Percentiles rank a stretch among this genome's conserved stretches.
These are phyloP conservation scores for Ctenicera cuprea DNA, from an alignment of 2,888 invertebrate species.

Conservation along the genomic window DNA sequence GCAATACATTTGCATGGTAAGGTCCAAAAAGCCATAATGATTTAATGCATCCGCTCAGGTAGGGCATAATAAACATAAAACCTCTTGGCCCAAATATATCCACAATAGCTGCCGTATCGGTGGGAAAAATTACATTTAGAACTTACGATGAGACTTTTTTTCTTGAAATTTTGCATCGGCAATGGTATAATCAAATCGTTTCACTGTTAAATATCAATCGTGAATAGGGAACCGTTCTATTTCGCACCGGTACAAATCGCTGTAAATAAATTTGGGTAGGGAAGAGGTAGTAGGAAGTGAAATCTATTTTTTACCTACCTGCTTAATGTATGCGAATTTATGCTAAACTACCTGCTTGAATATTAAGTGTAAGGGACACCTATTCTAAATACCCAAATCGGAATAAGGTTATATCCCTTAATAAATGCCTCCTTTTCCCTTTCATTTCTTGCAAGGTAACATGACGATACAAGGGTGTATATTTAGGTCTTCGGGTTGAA, in stretches of 20 bases:
- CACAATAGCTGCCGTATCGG: constrained; percentile 53
- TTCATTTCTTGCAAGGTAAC: constrained; percentile 53
- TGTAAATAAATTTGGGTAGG: constrained; percentile 59
- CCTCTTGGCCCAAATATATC: constrained; percentile 56
- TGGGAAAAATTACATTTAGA: constrained; percentile 56
- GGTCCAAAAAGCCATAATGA: constrained; percentile 68
- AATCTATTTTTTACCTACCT: constrained; percentile 71
- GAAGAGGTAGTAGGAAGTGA: constrained; percentile 64
- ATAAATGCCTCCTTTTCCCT: constrained; percentile 56
- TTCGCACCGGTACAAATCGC: constrained; percentile 24
- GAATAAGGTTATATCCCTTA: constrained; percentile 47
- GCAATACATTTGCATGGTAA: constrained; percentile 70
- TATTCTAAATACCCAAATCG: constrained; percentile 69
- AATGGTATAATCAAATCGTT: constrained; percentile 59
- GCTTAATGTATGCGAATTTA: constrained; percentile 73
- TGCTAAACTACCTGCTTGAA: constrained; percentile 73
- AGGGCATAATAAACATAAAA: constrained; percentile 56
- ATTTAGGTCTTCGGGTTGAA: constrained; percentile 48
- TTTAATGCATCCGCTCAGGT: constrained; percentile 69
- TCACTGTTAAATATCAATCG: constrained; percentile 56
- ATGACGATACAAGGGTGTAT: constrained; percentile 50
- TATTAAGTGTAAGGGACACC: constrained; percentile 74
- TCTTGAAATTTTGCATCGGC: constrained; percentile 57
- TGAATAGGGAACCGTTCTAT: constrained; percentile 9
- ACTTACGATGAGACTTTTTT: constrained; percentile 56